Evolutionary conservation across 2,888 invertebrate genomes (phyloP), one percentile per base, ranked within the genome.

Genomic region (Tenodera sinensis): DNA sequence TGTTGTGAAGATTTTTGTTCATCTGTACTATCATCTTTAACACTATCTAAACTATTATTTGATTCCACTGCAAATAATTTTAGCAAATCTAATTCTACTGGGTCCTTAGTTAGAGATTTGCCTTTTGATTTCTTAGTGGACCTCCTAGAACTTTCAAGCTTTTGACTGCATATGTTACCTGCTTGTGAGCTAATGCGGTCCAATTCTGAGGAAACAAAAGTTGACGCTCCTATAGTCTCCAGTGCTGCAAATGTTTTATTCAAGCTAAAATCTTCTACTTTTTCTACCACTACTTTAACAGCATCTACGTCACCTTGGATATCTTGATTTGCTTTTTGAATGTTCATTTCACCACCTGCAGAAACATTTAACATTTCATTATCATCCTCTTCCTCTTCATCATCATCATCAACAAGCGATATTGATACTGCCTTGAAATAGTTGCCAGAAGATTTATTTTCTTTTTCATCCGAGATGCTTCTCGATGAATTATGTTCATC

Each of bases 361-460:
- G 28, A 83, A 20, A 28, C 28, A 83, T 83, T 83, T 7, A 28
- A 8, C 83, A 28, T 83, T 7, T 71, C 54, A 20, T 0, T 14
- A 20, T 8, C 20, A 71, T 71, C 54, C 1, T 28, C n/a, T 3
- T 81, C 81, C 1, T 82, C 83, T 82, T 87, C 87, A 4, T 83
- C 54, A n/a, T 87, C 87, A 87, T 87, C 87, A 20, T 82, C 87
- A 30, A 42, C 83, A 14, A 87, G 42, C 42, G 87, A 42, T 27
- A 87, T 87, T 14, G 87, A 87, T 2, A 87, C 83, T 34, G 87
- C 82, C 28, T 83, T 87, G n/a, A 87, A 87, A 27, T 87, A 87
- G n/a, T 87, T 87, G 42, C 34, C 54, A 6, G 54, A 71, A 25
- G 54, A 20, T 71, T 20, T 71, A 6, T 2, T 71, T 6, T 71